These are phyloP conservation scores for Martes flavigula DNA, from an alignment of 2,797 vertebrate genomes.

Conservation along the genomic window DNA sequence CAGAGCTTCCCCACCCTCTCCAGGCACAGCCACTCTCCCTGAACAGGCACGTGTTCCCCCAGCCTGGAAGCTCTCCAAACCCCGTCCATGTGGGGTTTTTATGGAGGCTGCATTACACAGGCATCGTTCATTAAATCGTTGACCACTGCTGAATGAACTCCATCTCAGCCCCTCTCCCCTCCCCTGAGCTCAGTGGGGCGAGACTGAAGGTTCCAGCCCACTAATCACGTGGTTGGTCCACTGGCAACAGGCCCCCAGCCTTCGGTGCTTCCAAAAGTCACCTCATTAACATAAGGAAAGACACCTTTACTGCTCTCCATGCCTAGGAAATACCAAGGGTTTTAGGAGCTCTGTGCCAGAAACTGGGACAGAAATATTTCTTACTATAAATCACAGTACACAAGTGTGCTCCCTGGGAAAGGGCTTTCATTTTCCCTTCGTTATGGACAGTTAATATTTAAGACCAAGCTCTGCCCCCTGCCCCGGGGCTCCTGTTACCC, in stretches of 20 bases:
- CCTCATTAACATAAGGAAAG: neutral
- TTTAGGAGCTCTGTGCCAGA: neutral
- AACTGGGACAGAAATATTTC: neutral
- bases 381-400: neutral
- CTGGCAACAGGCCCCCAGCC: neutral
- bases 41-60: neutral
- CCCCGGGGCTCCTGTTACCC: neutral
- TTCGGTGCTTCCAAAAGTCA: neutral
- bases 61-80: neutral
- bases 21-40: neutral
- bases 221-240: neutral
- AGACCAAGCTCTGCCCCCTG: neutral
- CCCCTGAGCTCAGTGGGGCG: neutral
- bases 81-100: neutral
- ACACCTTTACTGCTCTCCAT: neutral
- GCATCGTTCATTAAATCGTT: neutral
- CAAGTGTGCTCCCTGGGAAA: neutral
- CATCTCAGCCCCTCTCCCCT: neutral
- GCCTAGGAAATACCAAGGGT: neutral
- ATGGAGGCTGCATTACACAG: neutral
- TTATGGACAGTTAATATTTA: neutral
- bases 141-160: neutral
- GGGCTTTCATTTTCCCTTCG: neutral
- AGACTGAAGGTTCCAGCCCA: neutral
- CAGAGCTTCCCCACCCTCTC: neutral